A percentile compares a stretch with the other conserved stretches of the same genome.
Conservation (phyloP, 2,113 vertebrate species). For the Cebus imitator region DNA sequence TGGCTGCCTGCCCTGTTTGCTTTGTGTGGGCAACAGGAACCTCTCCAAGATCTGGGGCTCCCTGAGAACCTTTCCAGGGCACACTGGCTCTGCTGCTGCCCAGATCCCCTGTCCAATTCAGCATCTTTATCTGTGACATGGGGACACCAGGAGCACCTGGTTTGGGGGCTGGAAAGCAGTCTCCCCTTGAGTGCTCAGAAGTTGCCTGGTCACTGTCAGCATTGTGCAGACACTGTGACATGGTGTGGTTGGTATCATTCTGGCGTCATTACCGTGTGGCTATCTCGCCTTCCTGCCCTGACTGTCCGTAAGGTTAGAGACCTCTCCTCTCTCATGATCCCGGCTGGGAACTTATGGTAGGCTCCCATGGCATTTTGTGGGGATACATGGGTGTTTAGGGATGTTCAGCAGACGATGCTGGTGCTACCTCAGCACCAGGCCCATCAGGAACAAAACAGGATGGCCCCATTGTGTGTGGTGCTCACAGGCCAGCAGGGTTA, state of each 20-base stretch:
- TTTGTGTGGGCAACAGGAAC: neutral
- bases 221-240: neutral
- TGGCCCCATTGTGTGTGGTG: neutral
- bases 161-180: neutral
- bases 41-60: neutral
- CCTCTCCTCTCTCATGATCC: neutral
- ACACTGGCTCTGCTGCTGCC: neutral
- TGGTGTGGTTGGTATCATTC: rapidly evolving
- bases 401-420: rapidly evolving
- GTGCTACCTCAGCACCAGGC: neutral
- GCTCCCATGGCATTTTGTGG: too few species aligned
- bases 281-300: neutral
- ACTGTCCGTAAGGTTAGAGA: too few species aligned
- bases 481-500: neutral
- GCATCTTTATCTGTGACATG: neutral
- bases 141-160: neutral
- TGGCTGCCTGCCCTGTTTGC: neutral
- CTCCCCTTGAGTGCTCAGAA: neutral
- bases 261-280: neutral
- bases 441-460: neutral
- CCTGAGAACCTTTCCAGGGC: neutral
- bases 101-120: neutral
- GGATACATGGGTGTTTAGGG: neutral
- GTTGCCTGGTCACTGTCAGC: too few species aligned
- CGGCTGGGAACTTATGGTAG: too few species aligned